Percentiles rank a stretch among this genome's conserved stretches.
Evolutionary conservation across 2,113 vertebrate genomes (phyloP).

Genomic region (Procapra przewalskii): DNA sequence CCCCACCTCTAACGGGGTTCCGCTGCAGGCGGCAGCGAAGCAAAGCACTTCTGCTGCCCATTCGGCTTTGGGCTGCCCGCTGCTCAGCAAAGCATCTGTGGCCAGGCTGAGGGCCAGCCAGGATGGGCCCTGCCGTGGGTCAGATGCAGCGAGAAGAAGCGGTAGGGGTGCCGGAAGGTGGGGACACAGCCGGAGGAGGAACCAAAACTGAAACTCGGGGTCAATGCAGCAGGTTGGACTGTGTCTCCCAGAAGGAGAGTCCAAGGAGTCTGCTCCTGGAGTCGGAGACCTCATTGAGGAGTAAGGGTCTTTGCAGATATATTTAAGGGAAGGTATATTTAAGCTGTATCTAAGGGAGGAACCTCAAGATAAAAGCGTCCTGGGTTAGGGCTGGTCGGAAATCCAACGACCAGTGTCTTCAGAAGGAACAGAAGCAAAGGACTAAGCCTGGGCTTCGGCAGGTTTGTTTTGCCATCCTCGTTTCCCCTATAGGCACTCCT

Average conservation of each 20-base stretch:
- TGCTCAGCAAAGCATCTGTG: neutral
- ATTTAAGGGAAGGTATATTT: too few relatives aligned
- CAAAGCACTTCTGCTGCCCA: accelerated
- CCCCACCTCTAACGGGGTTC: accelerated
- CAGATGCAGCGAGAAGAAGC: too few relatives aligned
- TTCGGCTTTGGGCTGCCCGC: accelerated
- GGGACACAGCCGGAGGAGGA: neutral
- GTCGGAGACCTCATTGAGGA: neutral
- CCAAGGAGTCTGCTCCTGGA: neutral
- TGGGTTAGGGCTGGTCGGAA: neutral
- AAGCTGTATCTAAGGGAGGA: neutral
- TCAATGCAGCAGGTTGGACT: neutral
- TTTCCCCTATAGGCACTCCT: accelerated
- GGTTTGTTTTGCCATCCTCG: neutral
- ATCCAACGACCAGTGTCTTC: neutral
- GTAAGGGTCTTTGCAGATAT: neutral
- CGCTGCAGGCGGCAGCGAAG: accelerated
- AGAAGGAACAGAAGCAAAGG: neutral
- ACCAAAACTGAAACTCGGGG: neutral
- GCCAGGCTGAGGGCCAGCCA: neutral
- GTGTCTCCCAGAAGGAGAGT: neutral
- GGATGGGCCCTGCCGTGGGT: neutral
- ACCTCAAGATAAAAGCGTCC: neutral
- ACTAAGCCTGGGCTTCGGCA: neutral
- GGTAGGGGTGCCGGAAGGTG: accelerated